A percentile compares a stretch with the other conserved stretches of the same genome.
Evolutionary conservation across 2,797 vertebrate genomes (phyloP).

Genomic region (Eospalax fontanierii): DNA sequence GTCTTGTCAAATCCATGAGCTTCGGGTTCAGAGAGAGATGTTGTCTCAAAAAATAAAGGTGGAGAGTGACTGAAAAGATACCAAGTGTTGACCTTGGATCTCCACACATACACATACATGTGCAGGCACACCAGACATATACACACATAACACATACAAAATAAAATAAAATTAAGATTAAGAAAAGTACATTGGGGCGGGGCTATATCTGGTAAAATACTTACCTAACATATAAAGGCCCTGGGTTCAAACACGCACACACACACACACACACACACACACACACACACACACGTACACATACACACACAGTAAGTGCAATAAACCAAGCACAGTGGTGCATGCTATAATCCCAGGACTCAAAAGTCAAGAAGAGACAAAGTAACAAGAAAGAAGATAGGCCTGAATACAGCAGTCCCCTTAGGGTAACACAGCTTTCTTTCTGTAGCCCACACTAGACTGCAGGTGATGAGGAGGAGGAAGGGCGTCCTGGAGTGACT

Average conservation of each 20-base stretch:
- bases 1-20: neutral
- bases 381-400: neutral
- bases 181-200: neutral
- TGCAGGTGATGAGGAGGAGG: neutral
- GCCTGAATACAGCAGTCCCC: neutral
- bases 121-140: neutral
- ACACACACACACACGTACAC: no score
- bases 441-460: accelerated
- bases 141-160: no score
- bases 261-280: no score
- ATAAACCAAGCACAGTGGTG: neutral
- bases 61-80: neutral
- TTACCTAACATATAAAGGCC: neutral
- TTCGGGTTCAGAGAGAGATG: neutral
- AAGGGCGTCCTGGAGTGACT: neutral
- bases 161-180: neutral
- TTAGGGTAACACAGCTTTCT: neutral
- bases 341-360: neutral
- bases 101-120: neutral
- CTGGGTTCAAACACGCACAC: neutral
- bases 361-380: neutral
- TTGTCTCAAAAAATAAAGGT: no score
- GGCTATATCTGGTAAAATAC: neutral
- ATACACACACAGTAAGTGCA: neutral
- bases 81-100: neutral